A percentile compares a stretch with the other conserved stretches of the same genome.
Conservation (phyloP, 2,113 vertebrate species). For the Girardinichthys multiradiatus region DNA sequence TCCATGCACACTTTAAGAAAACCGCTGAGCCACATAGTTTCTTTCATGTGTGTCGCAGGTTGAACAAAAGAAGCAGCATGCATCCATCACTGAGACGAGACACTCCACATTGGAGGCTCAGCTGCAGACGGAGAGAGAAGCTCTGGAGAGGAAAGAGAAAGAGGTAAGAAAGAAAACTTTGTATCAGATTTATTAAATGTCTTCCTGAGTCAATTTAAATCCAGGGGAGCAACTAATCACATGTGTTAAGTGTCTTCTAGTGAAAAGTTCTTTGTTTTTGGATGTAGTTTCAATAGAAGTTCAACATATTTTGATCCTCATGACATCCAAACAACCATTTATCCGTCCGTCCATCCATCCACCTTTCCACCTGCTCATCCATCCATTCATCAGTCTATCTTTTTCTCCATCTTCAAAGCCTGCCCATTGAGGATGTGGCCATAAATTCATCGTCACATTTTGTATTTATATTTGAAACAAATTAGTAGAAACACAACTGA, state of each 20-base stretch:
- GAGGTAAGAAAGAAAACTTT: conserved; percentile 83
- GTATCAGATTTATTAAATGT: not conserved
- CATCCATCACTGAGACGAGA: conserved; percentile 74
- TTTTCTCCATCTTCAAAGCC: not conserved
- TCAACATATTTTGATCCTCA: not conserved
- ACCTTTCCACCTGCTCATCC: too few relatives aligned
- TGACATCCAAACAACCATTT: not conserved
- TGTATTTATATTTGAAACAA: too few relatives aligned
- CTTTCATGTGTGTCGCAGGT: conserved; percentile 74
- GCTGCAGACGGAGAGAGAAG: conserved; percentile 93
- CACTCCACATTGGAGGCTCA: conserved; percentile 89
- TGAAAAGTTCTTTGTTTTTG: not conserved
- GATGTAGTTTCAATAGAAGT: not conserved
- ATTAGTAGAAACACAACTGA: too few relatives aligned
- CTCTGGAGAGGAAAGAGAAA: conserved; percentile 95
- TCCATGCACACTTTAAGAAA: conserved; percentile 13
- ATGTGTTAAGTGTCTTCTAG: not conserved
- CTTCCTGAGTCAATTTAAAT: not conserved
- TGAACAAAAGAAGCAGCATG: conserved; percentile 86
- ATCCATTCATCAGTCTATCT: too few relatives aligned
- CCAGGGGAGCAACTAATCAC: not conserved
- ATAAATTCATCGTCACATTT: not conserved
- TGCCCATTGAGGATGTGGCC: not conserved
- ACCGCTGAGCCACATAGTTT: conserved; percentile 54
- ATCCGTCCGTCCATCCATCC: not conserved